Base-by-base conservation (phyloP, 2,888 invertebrate genomes). In the Leucophenga montana region DNA sequence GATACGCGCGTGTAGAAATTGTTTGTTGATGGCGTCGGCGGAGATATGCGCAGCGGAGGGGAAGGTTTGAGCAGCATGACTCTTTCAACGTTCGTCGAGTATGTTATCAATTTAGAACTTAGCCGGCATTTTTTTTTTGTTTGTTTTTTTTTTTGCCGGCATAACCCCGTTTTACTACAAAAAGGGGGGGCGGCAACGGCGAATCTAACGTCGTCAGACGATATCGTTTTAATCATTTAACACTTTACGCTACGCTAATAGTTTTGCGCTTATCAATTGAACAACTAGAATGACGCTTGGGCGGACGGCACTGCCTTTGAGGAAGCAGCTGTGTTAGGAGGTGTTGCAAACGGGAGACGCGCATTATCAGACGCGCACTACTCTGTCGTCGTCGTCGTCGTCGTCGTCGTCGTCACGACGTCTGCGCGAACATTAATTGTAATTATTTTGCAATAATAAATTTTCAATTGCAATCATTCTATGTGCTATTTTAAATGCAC, bases 71-170 rank as follows among this genome's bases (percentile, higher is more conserved):
- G 4, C 18, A 18, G 20, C 16, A 53, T 53, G 56, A 56, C 56
- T 56, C 20, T 8, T 5, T 27, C 39, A 39, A 8, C 8, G 39
- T 27, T 27, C 39, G 39, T 8, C 11, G 18, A 18, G 56, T 27
- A 31, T 82, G 79, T 85, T 86, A 85, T 86, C 85, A 85, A 85
- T 83, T 84, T 81, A 78, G 85, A 86, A 84, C 85, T 85, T 84
- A 84, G 81, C 79, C 82, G 84, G 85, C 84, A 84, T 84, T 83
- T 64, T 33, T 50, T 14, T 50, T 50, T 54, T 54, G 4, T 20
- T 69, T 48, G 50, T 67, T 50, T 14, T 65, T 73, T 74, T 48
- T 69, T 82, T 78, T 78, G 76, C 81, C 64, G 18, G 33, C 16
- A 33, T 18, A 44, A 46, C 50, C 13, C 50, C 5, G 1, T 22